Evolutionary conservation across 2,888 invertebrate species (phyloP).

Genomic region (Cataglyphis altisquamis): DNA sequence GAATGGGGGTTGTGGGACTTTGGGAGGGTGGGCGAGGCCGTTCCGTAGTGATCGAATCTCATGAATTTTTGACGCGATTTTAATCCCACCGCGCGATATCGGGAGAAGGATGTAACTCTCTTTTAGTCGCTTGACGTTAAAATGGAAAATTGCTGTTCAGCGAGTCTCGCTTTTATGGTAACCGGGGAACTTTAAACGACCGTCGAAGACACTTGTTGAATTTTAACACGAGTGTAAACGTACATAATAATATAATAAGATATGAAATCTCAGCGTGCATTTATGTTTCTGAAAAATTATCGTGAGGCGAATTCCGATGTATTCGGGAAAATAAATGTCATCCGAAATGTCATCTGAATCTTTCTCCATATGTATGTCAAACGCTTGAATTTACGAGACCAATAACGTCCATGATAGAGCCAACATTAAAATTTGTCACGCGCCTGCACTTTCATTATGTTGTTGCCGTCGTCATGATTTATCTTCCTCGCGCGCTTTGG

Average conservation of each 20-base stretch:
- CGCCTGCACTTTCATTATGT: conserved; percentile 45
- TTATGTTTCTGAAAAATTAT: neutral
- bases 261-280: neutral
- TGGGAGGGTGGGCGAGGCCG: neutral
- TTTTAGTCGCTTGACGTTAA: conserved; percentile 19
- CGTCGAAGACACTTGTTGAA: conserved; percentile 46
- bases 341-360: neutral
- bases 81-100: conserved; percentile 41
- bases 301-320: neutral
- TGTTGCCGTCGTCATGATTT: conserved; percentile 30
- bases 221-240: conserved; percentile 11
- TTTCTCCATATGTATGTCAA: neutral
- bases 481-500: conserved; percentile 28
- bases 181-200: neutral
- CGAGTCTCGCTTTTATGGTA: conserved; percentile 9
- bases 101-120: conserved; percentile 18
- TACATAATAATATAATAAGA: neutral
- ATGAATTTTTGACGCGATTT: conserved; percentile 55
- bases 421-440: conserved; percentile 36
- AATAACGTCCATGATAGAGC: conserved; percentile 7
- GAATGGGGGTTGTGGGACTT: neutral
- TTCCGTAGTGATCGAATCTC: conserved; percentile 45
- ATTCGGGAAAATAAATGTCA: neutral
- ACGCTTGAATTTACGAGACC: conserved; percentile 1
- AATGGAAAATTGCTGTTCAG: conserved; percentile 36